phyloP scores from a whole-genome alignment of 2,888 invertebrate species.

The Aradus depressus region DNA sequence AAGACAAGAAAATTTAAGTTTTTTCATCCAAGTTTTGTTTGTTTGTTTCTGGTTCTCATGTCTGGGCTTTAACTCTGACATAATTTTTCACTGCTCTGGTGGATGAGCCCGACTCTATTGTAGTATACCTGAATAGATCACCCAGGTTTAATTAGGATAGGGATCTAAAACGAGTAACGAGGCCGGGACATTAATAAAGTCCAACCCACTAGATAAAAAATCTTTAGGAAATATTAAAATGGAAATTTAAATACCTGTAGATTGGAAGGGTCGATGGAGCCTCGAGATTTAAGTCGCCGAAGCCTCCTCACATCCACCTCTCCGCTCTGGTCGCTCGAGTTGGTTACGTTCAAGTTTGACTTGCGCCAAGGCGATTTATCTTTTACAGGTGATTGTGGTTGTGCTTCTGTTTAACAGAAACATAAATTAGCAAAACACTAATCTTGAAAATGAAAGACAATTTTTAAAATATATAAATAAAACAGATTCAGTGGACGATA shows the following conservation, averaged over 20 bases:
- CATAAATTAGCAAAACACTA: neutral
- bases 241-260: constrained; percentile 36
- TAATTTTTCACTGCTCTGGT: no score
- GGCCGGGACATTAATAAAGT: no score
- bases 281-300: constrained; percentile 39
- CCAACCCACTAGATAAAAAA: no score
- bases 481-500: no score
- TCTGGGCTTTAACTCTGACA: no score
- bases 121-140: no score
- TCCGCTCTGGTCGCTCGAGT: constrained; percentile 52
- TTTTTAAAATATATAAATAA: neutral
- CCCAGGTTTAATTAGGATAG: no score
- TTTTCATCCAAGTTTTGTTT: neutral
- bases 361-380: constrained; percentile 70
- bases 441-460: neutral
- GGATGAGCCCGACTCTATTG: no score
- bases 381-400: constrained; percentile 56
- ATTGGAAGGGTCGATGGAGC: constrained; percentile 37
- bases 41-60: no score
- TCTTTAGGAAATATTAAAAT: no score
- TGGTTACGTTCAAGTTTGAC: constrained; percentile 52
- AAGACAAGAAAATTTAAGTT: constrained; percentile 6
- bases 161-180: no score
- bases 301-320: constrained; percentile 51
- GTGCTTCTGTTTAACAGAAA: constrained; percentile 46